phyloP scores from a whole-genome alignment of 2,797 vertebrate genomes.

The Lacerta agilis region DNA sequence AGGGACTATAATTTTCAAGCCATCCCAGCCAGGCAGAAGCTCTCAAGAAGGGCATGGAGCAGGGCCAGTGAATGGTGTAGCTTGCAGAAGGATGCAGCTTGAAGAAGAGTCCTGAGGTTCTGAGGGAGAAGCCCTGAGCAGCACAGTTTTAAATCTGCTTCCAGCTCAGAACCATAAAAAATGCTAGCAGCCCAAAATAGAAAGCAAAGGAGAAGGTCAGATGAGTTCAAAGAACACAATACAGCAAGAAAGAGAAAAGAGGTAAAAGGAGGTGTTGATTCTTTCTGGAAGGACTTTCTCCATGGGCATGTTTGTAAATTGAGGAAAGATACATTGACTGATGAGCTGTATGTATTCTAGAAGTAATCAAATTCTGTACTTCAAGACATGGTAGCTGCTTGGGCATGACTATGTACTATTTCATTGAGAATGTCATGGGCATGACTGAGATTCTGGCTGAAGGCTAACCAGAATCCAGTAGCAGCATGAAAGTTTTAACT shows the following conservation, averaged over 20 bases:
- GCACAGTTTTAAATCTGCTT: not conserved
- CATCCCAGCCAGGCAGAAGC: too few relatives aligned
- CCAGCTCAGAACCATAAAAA: not conserved
- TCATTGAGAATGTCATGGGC: not conserved
- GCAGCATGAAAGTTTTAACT: not conserved
- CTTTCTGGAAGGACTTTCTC: too few relatives aligned
- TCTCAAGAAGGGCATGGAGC: too few relatives aligned
- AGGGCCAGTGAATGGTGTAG: too few relatives aligned
- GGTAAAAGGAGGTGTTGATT: not conserved
- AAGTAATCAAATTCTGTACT: not conserved
- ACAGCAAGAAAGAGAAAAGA: not conserved
- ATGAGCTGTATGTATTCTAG: not conserved
- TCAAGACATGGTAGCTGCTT: not conserved
- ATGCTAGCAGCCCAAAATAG: not conserved
- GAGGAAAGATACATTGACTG: not conserved
- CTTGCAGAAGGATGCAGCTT: too few relatives aligned
- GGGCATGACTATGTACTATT: not conserved
- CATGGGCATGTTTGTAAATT: not conserved
- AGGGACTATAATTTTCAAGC: too few relatives aligned
- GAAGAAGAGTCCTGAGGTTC: too few relatives aligned
- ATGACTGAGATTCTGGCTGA: too few relatives aligned
- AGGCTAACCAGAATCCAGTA: not conserved
- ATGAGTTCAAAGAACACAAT: not conserved
- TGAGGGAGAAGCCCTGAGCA: too few relatives aligned
- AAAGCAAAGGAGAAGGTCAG: not conserved